A percentile compares a stretch with the other conserved stretches of the same genome.
These are phyloP conservation scores for Athalia cordata DNA, from an alignment of 2,888 invertebrate genomes.

Conservation along the genomic window DNA sequence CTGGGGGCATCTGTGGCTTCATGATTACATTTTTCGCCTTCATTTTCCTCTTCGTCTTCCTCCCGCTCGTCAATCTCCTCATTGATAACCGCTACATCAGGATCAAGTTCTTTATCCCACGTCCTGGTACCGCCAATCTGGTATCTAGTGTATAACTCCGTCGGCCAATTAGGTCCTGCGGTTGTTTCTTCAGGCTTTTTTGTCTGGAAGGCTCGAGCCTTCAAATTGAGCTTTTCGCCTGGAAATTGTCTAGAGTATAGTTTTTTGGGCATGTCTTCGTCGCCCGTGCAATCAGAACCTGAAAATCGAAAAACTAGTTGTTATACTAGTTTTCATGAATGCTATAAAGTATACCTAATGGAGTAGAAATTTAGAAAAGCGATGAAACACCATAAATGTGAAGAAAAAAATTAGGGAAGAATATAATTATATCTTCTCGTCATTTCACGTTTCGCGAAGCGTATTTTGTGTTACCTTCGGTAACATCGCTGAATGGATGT, in stretches of 20 bases:
- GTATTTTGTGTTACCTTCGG: too few relatives aligned
- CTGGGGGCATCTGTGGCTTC: background rate
- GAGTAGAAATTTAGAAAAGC: too few relatives aligned
- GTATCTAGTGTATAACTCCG: conserved; percentile 55
- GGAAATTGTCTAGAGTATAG: background rate
- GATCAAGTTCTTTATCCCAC: conserved; percentile 55
- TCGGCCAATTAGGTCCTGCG: conserved; percentile 60
- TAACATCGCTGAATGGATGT: background rate
- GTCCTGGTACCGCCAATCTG: conserved; percentile 59
- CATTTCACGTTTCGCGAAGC: background rate
- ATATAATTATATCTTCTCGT: background rate
- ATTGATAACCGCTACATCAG: background rate
- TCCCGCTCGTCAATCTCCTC: conserved; percentile 2
- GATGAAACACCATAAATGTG: background rate
- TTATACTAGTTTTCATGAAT: background rate
- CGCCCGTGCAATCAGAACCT: background rate
- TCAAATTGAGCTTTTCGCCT: conserved; percentile 5
- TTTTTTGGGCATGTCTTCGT: background rate
- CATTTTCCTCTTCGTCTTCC: background rate
- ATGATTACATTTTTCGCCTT: background rate
- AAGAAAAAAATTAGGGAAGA: background rate
- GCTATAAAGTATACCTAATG: background rate
- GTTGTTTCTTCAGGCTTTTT: conserved; percentile 42
- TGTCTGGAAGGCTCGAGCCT: background rate
- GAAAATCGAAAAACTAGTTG: conserved; percentile 1